A percentile compares a stretch with the other conserved stretches of the same genome.
Conservation (phyloP, 2,113 vertebrate species). For the Catharus bicknelli region DNA sequence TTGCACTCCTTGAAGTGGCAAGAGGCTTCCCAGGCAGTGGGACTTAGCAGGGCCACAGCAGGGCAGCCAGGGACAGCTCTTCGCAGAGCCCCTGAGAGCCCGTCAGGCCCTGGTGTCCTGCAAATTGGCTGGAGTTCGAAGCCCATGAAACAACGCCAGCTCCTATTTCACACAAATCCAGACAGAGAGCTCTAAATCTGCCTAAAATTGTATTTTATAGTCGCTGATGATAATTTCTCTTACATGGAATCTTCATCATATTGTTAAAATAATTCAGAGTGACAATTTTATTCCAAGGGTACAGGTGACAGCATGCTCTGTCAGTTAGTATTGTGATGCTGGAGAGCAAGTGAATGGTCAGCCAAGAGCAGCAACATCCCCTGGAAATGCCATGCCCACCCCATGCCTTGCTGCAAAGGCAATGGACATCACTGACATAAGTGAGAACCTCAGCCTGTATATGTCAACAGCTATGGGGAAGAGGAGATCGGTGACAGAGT, state of each 20-base stretch:
- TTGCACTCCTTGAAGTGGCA: accelerated
- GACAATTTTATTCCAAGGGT: background rate
- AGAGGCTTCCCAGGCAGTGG: background rate
- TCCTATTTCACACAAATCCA: background rate
- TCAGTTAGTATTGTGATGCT: background rate
- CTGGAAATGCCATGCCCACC: background rate
- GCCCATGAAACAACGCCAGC: accelerated
- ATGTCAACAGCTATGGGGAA: background rate
- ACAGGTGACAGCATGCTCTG: background rate
- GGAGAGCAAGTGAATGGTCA: background rate
- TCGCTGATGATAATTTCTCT: background rate
- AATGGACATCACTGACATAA: background rate
- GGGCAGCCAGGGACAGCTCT: background rate
- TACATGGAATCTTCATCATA: background rate
- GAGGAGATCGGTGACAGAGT: accelerated
- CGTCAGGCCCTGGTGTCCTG: background rate
- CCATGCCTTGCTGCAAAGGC: background rate
- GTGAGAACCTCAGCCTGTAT: background rate
- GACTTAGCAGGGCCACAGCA: background rate
- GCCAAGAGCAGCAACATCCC: background rate
- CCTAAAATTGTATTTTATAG: background rate
- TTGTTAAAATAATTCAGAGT: background rate
- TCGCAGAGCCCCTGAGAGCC: background rate
- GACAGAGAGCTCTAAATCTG: background rate
- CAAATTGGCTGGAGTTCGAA: background rate